Conservation (phyloP, 2,888 invertebrate species). For the Scaptodrosophila latifasciaeformis region DNA sequence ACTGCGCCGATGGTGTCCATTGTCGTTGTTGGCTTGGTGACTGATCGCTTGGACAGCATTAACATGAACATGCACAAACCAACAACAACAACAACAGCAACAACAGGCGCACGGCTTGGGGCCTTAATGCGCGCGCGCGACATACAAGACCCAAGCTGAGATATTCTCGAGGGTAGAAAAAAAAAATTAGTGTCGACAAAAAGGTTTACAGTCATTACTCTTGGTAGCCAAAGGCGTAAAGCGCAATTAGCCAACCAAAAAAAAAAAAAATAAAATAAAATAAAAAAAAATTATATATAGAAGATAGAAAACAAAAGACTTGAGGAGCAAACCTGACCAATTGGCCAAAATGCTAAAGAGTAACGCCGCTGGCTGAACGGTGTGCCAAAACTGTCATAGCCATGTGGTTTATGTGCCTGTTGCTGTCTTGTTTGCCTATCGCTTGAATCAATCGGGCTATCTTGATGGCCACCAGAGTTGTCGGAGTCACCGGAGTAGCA, state of each 20-base stretch:
- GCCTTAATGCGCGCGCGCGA: conserved; percentile 63
- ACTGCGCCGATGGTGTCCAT: neutral
- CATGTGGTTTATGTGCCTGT: conserved; percentile 44
- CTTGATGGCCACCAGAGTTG: too few species aligned
- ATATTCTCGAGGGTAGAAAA: conserved; percentile 19
- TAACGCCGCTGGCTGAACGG: conserved; percentile 22
- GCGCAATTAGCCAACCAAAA: conserved; percentile 4
- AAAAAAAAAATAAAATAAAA: conserved; percentile 2
- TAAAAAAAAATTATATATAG: too few species aligned
- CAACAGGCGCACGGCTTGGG: conserved; percentile 43
- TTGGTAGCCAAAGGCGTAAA: conserved; percentile 27
- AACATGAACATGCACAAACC: conserved; percentile 61
- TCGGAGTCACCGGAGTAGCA: neutral
- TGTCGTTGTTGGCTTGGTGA: conserved; percentile 43
- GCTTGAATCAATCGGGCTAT: neutral
- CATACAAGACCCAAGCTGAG: conserved; percentile 18
- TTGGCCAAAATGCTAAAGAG: neutral
- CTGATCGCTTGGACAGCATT: conserved; percentile 67
- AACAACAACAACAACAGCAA: conserved; percentile 30
- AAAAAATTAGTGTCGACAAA: conserved; percentile 75
- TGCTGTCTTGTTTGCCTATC: neutral
- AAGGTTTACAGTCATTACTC: conserved; percentile 74
- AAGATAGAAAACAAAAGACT: conserved; percentile 64
- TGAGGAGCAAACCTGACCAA: conserved; percentile 53
- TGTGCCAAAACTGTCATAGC: conserved; percentile 67